Evolutionary conservation across 2,113 vertebrate species (phyloP), one percentile per base, ranked within the genome.

Genomic region (Bostrychus sinensis): DNA sequence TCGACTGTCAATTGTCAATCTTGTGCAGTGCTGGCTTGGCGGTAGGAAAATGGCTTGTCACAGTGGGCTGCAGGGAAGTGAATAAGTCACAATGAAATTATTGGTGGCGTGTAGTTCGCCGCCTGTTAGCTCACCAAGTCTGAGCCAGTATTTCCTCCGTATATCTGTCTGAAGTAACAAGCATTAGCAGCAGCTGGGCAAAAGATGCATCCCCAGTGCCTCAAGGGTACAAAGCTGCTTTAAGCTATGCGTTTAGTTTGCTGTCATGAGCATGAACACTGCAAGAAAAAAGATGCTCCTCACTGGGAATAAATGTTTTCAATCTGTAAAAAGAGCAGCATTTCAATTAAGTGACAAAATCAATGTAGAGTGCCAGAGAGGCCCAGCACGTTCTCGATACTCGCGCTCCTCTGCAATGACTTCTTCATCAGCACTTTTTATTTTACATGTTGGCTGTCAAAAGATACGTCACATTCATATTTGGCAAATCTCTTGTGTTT

Each of bases 11-110:
- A 51, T 59, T 58, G 39, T 68, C 43, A 57, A 30, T 56, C 60
- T 63, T 55, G 11, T 66, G 43, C 70, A 11, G 54, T 41, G 37
- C 30, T 30, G 37, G 23, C 62, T 61, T 26, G 46, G 62, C 51
- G 63, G 30, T 56, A 69, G 69, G 55, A 34, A 77, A 77, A 67
- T 55, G 60, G 22, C 61, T 70, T 43, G 26, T 62, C 61, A 62
- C 41, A 54, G 70, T 62, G 39, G 69, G 55, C 56, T 23, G 36
- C 37, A 71, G 51, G 62, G 16, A 65, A 45, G 20, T 14, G 53
- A 74, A 66, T 50, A 73, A 64, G 55, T 68, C 39, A 36, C 38
- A 12, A 16, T 43, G 22, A 46, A 43, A 46, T 46, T 30, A 62
- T 16, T 64, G 34, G 43, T 46, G 8, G 10, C 39, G 32, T 70